Base-by-base conservation (phyloP, 2,113 vertebrate genomes). In the Notiomystis cincta region DNA sequence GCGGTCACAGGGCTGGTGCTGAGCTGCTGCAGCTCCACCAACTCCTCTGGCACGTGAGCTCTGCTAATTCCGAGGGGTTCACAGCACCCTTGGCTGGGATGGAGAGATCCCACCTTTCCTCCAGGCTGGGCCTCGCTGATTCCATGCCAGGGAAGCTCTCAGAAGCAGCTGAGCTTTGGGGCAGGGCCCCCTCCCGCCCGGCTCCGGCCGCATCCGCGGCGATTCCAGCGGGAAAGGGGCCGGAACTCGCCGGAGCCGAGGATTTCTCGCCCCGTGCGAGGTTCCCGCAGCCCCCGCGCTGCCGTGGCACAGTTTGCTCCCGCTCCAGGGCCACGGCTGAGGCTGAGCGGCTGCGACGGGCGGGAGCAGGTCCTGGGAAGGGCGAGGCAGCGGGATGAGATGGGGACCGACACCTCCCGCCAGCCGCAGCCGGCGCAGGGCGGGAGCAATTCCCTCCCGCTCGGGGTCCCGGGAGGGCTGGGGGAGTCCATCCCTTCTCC, bases 171-270 rank as follows among this genome's bases (percentile, higher is more conserved):
- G n/a, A n/a, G n/a, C 25, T 65, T 3, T 21, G 54, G n/a, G 6
- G 10, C 22, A 38, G 76, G 14, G 9, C 47, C 50, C 22, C 65
- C 37, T 44, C 33, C 21, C 0, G 2, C 24, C 3, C 31, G 15
- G 33, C 47, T 82, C 33, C n/a, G 3, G 30, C 11, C 1, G 1
- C 18, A 3, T 23, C 13, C 0, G 25, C 7, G 23, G 16, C 0
- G 0, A 0, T 15, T 23, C 40, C 44, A 2, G 33, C 31, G 23
- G 15, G 48, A 19, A 22, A 37, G 40, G n/a, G 66, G 9, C 18
- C 13, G 81, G 25, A 71, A 27, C 24, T 13, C 28, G 3, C 15
- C 3, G 0, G 3, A 7, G 2, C 1, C 0, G 16, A 3, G 16
- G 48, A 28, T 50, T 85, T 35, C 45, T 31, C 6, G 0, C 8